Evolutionary conservation across 2,797 vertebrate genomes (phyloP).

Genomic region (Sardinella longiceps): DNA sequence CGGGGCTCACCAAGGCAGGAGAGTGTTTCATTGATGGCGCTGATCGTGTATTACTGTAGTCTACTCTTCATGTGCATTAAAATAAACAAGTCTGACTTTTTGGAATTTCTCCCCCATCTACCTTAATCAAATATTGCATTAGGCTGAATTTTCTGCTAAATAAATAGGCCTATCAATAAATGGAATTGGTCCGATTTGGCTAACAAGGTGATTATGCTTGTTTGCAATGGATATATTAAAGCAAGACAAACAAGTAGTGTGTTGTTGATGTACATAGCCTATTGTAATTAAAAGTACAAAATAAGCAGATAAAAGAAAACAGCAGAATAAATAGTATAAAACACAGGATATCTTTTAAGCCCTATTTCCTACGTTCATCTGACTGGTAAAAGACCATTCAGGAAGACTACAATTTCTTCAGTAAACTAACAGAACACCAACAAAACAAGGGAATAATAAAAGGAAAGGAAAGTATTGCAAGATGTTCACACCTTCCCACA

Average conservation of each 20-base stretch:
- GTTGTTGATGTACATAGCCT: not conserved
- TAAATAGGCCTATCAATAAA: not conserved
- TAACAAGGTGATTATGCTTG: not conserved
- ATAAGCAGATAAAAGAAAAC: not conserved
- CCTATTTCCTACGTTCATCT: not conserved
- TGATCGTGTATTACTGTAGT: not conserved
- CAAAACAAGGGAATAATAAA: not conserved
- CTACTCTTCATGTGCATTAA: not conserved
- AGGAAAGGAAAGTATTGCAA: not conserved
- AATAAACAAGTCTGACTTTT: not conserved
- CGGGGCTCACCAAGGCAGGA: not conserved
- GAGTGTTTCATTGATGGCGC: not conserved
- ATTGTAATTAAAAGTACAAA: not conserved
- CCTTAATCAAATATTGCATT: not conserved
- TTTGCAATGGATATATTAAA: not conserved
- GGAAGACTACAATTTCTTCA: not conserved
- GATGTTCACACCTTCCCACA: constrained; percentile 2
- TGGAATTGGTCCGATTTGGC: not conserved
- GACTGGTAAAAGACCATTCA: not conserved
- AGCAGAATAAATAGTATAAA: not conserved
- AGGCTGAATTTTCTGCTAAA: not conserved
- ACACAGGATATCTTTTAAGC: not conserved
- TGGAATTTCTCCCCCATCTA: not conserved
- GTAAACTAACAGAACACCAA: not conserved
- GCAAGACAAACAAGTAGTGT: too few relatives aligned